phyloP scores from a whole-genome alignment of 2,888 invertebrate species.

The Drosophila siamana region DNA sequence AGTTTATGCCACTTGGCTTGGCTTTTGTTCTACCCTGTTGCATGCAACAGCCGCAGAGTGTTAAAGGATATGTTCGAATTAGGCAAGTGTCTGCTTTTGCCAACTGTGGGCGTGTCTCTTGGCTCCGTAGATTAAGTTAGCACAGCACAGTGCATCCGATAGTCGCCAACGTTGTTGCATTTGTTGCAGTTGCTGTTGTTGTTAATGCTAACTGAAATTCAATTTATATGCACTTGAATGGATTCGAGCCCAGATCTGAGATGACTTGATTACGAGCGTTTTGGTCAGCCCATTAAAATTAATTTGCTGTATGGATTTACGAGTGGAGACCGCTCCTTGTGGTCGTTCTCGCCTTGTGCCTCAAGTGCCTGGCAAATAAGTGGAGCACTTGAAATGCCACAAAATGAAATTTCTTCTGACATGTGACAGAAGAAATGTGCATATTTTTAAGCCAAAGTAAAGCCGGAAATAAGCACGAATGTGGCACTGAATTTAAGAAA shows the following conservation, averaged over 20 bases:
- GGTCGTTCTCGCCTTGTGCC: not conserved
- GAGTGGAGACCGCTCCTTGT: not conserved
- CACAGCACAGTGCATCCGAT: constrained; percentile 14
- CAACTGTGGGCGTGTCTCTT: constrained; percentile 25
- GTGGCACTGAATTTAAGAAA: not conserved
- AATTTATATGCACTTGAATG: constrained; percentile 75
- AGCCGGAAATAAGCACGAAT: not conserved
- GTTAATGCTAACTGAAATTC: constrained; percentile 58
- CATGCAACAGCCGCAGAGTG: constrained; percentile 25
- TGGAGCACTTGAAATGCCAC: constrained; percentile 19
- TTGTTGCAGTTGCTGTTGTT: constrained; percentile 12
- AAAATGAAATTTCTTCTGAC: constrained; percentile 15
- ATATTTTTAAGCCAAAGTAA: constrained; percentile 20
- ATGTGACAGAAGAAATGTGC: constrained; percentile 33
- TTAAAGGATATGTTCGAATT: constrained; percentile 40
- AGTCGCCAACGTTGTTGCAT: constrained; percentile 13
- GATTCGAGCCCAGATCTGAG: constrained; percentile 40
- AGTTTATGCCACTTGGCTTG: constrained; percentile 38
- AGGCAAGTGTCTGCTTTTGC: constrained; percentile 33
- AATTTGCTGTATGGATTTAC: constrained; percentile 71
- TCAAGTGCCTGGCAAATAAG: constrained; percentile 20
- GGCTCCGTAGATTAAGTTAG: not conserved
- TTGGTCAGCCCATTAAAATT: constrained; percentile 61
- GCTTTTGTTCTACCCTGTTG: constrained; percentile 23
- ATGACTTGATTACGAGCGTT: constrained; percentile 72